phyloP scores from a whole-genome alignment of 2,888 invertebrate genomes.

The Noctua comes region DNA sequence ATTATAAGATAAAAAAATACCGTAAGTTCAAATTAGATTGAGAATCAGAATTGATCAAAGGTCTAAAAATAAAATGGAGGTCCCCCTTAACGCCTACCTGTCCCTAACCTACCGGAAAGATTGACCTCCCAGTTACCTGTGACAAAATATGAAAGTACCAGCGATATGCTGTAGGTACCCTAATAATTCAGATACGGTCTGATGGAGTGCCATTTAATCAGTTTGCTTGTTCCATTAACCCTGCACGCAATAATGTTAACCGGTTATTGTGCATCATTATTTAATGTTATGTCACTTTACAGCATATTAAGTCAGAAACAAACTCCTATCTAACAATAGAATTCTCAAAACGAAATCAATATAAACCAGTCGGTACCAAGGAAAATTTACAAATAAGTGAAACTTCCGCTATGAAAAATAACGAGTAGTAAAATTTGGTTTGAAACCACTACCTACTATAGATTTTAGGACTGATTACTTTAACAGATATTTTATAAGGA shows the following conservation, averaged over 20 bases:
- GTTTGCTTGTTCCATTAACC: slow-evolving; percentile 52
- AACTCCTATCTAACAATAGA: neutral
- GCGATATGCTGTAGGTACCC: neutral
- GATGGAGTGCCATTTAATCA: slow-evolving; percentile 42
- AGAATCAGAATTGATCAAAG: neutral
- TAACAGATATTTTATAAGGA: slow-evolving; percentile 29
- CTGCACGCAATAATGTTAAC: slow-evolving; percentile 49
- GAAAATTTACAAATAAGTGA: neutral
- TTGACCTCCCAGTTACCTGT: neutral
- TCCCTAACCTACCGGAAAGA: neutral
- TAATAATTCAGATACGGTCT: slow-evolving; percentile 23
- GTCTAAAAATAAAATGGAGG: slow-evolving; percentile 7
- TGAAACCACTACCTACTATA: neutral
- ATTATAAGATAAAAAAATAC: no score
- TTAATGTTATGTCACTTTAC: slow-evolving; percentile 55
- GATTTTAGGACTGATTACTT: neutral
- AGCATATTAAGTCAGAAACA: slow-evolving; percentile 2
- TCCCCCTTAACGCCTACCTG: neutral
- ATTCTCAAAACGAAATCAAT: slow-evolving; percentile 5
- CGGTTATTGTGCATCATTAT: slow-evolving; percentile 50
- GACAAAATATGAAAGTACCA: neutral
- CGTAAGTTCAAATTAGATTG: neutral
- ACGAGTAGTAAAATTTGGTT: slow-evolving; percentile 3
- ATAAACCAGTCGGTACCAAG: neutral
- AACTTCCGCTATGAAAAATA: slow-evolving; percentile 4